Evolutionary conservation across 2,113 vertebrate genomes (phyloP), one percentile per base, ranked within the genome.

Genomic region (Recurvirostra avosetta): DNA sequence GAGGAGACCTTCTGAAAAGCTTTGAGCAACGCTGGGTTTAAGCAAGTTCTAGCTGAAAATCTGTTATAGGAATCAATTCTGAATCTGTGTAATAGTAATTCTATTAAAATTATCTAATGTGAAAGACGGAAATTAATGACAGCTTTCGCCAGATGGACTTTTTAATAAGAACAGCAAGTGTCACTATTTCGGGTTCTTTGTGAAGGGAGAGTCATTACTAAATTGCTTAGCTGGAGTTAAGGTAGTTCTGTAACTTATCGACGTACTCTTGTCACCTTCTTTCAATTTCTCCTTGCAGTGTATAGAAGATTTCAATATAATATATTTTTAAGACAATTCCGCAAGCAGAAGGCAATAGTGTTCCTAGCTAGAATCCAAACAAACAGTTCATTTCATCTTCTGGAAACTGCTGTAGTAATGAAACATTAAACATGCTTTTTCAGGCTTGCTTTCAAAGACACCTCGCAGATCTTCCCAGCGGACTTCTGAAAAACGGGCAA

Each of bases 401-500:
- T 75, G 50, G 56, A 68, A 85, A 25, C 47, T 85, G 26, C 34
- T 85, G 36, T 50, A 26, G 17, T 34, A 68, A 85, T 36, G 45
- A 91, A 83, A 77, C 4, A 8, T 11, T 3, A 19, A 92, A 82
- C 3, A 5, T 11, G 2, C 47, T 91, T 80, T 95, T 92, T 53
- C 66, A 95, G 94, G 47, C 53, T 72, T 82, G 49, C 16, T 93
- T 75, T 79, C 94, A 59, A 97, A 94, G 90, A 77, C 91, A 12
- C 84, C 87, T 93, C 0, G 1, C 14, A 74, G 65, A 74, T 41
- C 72, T 74, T 92, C 52, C 56, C 79, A 66, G 30, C 19, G 0
- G 32, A 30, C 78, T 75, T 75, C 62, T 45, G 81, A 18, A 52
- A 86, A 80, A 62, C 36, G 32, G 66, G 25, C 72, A 36, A 79